Conservation (phyloP, 1,140 invertebrate species). For the Telenomus remus region DNA sequence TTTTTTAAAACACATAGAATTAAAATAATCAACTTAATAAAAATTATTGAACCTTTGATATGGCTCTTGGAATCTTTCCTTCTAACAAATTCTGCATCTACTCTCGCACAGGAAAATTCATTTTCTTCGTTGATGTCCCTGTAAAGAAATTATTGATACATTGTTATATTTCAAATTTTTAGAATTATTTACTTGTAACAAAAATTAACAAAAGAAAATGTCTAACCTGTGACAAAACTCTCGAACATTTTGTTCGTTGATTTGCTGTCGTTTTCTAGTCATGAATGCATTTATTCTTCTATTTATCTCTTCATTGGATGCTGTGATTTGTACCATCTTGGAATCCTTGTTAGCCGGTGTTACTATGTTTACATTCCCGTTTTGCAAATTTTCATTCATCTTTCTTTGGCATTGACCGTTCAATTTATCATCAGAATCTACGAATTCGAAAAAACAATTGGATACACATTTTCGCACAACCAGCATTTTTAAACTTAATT, state of each 20-base stretch:
- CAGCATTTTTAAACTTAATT: too few relatives aligned
- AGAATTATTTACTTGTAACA: too few relatives aligned
- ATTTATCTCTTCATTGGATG: constrained; percentile 77
- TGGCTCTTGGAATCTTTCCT: constrained; percentile 82
- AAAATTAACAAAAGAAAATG: too few relatives aligned
- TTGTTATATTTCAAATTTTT: background rate
- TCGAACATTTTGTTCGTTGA: constrained; percentile 79
- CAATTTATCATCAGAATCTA: too few relatives aligned
- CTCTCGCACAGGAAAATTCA: constrained; percentile 79
- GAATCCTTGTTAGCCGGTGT: background rate
- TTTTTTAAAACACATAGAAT: background rate
- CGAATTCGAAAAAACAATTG: too few relatives aligned
- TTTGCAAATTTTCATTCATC: too few relatives aligned
- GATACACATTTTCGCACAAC: too few relatives aligned
- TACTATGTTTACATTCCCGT: too few relatives aligned
- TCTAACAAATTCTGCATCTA: constrained; percentile 80
- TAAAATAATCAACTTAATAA: background rate
- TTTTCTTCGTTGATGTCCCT: constrained; percentile 64
- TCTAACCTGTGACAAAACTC: constrained; percentile 78
- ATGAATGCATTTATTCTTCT: constrained; percentile 80
- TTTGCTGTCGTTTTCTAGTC: constrained; percentile 77
- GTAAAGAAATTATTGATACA: constrained; percentile 11
- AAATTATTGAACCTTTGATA: constrained; percentile 82
- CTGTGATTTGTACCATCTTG: constrained; percentile 76
- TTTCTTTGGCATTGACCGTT: too few relatives aligned